Evolutionary conservation across 2,113 vertebrate genomes (phyloP).

Genomic region (Brachionichthys hirsutus): DNA sequence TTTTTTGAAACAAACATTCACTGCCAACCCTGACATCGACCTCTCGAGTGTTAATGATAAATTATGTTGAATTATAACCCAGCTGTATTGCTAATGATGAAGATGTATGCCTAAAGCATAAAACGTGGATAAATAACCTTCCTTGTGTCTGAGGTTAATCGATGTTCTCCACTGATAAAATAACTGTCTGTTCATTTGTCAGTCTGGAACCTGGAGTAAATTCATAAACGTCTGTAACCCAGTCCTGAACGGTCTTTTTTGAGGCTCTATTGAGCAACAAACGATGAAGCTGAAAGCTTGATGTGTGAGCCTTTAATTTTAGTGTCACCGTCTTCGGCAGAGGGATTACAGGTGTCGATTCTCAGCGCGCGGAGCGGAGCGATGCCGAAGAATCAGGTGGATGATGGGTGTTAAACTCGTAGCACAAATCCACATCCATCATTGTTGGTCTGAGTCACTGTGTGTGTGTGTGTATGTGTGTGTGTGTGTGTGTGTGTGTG

Average conservation of each 20-base stretch:
- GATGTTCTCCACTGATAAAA: constrained; percentile 29
- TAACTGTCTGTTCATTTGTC: constrained; percentile 32
- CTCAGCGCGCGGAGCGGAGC: constrained; percentile 25
- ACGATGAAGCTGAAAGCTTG: constrained; percentile 20
- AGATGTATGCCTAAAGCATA: constrained; percentile 1
- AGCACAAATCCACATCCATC: constrained; percentile 2
- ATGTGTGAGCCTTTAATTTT: constrained; percentile 18
- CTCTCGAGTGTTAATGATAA: background rate
- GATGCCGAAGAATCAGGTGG: constrained; percentile 27
- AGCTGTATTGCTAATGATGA: background rate
- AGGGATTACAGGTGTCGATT: constrained; percentile 19
- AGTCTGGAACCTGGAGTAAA: constrained; percentile 24
- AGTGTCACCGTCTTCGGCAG: constrained; percentile 24
- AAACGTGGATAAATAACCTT: constrained; percentile 5
- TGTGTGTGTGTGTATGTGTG: constrained; percentile 1
- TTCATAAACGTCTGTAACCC: constrained; percentile 45
- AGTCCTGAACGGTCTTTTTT: constrained; percentile 16
- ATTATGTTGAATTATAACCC: constrained; percentile 1
- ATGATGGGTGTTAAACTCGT: constrained; percentile 22
- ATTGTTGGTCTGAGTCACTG: background rate
- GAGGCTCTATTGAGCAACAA: constrained; percentile 12
- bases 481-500: background rate
- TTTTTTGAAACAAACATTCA: too few relatives aligned
- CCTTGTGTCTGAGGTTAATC: constrained; percentile 14
- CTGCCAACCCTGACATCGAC: too few relatives aligned